These are phyloP conservation scores for Oncorhynchus nerka DNA, from an alignment of 2,113 vertebrate genomes.

Conservation along the genomic window DNA sequence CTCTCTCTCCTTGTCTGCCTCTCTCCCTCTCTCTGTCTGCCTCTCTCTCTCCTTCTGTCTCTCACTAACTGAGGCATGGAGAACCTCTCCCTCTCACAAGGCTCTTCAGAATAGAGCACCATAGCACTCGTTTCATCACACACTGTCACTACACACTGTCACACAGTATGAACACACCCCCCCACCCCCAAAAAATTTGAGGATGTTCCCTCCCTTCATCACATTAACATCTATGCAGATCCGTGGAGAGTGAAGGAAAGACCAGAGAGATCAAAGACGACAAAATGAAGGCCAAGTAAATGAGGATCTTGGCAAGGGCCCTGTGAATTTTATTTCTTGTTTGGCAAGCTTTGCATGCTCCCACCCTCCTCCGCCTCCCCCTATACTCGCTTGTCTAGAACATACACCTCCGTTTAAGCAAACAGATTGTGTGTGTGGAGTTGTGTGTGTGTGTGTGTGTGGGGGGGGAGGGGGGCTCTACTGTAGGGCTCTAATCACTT, in stretches of 20 bases:
- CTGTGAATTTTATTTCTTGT: slow-evolving; percentile 72
- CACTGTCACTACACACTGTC: too few relatives aligned
- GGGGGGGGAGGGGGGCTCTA: neutral
- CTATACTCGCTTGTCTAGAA: slow-evolving; percentile 57
- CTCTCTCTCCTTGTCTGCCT: neutral
- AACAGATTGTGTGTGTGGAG: slow-evolving; percentile 24
- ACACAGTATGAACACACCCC: too few relatives aligned
- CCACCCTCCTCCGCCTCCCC: slow-evolving; percentile 37
- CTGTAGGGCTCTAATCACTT: slow-evolving; percentile 60
- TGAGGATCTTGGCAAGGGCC: slow-evolving; percentile 72
- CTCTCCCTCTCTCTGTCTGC: neutral
- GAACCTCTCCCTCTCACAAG: slow-evolving; percentile 32
- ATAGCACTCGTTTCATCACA: too few relatives aligned
- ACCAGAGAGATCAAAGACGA: slow-evolving; percentile 65
- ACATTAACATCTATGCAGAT: slow-evolving; percentile 64
- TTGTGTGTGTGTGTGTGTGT: neutral
- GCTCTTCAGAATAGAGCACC: slow-evolving; percentile 1
- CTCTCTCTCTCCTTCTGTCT: slow-evolving; percentile 5
- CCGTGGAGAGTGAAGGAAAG: slow-evolving; percentile 59
- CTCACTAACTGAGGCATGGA: neutral
- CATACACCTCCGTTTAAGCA: slow-evolving; percentile 40
- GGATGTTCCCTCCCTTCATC: slow-evolving; percentile 8
- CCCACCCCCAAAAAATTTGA: too few relatives aligned
- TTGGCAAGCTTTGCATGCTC: slow-evolving; percentile 63
- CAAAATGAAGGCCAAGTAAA: slow-evolving; percentile 70